Conservation (phyloP, 2,888 invertebrate genomes). For the Plemyria rubiginata region DNA sequence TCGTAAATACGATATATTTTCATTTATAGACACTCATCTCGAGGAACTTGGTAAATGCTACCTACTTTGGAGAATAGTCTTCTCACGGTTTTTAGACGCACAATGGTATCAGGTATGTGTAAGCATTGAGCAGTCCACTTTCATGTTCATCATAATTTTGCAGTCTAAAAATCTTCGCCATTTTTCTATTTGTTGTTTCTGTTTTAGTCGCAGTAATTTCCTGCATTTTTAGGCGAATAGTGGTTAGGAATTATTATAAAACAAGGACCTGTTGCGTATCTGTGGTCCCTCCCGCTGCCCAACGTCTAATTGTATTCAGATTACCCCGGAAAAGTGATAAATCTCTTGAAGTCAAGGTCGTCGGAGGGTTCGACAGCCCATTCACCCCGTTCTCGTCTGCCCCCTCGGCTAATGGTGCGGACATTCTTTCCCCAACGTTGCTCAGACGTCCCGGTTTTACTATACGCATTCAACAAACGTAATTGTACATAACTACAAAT, state of each 20-base stretch:
- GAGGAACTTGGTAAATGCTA: slow-evolving; percentile 7
- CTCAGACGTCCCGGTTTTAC: slow-evolving; percentile 62
- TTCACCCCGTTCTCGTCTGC: slow-evolving; percentile 78
- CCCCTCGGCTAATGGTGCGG: slow-evolving; percentile 78
- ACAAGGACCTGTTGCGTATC: slow-evolving; percentile 66
- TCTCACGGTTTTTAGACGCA: neutral
- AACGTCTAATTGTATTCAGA: slow-evolving; percentile 81
- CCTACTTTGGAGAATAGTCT: slow-evolving; percentile 13
- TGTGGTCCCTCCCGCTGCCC: slow-evolving; percentile 65
- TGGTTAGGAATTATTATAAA: slow-evolving; percentile 45
- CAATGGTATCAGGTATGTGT: neutral
- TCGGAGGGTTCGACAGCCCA: slow-evolving; percentile 80
- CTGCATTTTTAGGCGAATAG: neutral
- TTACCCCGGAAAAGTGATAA: slow-evolving; percentile 81
- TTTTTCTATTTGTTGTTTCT: neutral
- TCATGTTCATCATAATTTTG: neutral
- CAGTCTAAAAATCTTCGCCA: neutral
- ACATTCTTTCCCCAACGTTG: slow-evolving; percentile 77
- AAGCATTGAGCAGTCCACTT: neutral
- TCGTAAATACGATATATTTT: slow-evolving; percentile 32
- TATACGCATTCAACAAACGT: slow-evolving; percentile 58
- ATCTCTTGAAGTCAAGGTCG: slow-evolving; percentile 81
- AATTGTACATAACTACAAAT: slow-evolving; percentile 48
- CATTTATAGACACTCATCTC: slow-evolving; percentile 20
- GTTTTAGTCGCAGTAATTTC: slow-evolving; percentile 6